These are phyloP conservation scores for Vidua chalybeata DNA, from an alignment of 2,113 vertebrate genomes.

Conservation along the genomic window DNA sequence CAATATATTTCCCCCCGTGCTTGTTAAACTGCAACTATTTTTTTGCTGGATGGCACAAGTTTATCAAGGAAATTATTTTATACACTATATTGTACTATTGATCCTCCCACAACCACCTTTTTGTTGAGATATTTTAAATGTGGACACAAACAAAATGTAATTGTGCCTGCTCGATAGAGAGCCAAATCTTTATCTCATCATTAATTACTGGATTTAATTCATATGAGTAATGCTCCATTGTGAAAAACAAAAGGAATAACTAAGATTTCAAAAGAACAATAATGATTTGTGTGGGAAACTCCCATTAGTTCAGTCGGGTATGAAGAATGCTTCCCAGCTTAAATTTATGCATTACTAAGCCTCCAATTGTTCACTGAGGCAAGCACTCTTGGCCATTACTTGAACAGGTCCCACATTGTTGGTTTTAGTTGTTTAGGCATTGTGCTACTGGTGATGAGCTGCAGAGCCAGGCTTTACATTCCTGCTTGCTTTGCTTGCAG, in stretches of 20 bases:
- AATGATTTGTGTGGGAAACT: conserved; percentile 51
- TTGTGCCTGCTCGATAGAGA: background rate
- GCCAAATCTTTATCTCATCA: conserved; percentile 8
- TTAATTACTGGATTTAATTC: conserved; percentile 55
- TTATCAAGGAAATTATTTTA: background rate
- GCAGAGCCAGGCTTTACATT: background rate
- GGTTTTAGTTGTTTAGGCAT: background rate
- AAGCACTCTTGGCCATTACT: conserved; percentile 8
- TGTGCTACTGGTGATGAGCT: background rate
- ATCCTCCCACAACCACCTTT: background rate
- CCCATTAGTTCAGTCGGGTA: conserved; percentile 37
- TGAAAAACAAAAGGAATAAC: conserved; percentile 63
- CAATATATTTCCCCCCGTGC: background rate
- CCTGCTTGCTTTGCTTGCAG: background rate
- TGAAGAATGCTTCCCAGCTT: background rate
- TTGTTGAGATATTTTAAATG: background rate
- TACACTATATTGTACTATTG: background rate
- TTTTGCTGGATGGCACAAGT: background rate
- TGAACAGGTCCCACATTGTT: background rate
- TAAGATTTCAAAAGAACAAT: conserved; percentile 62
- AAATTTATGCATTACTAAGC: conserved; percentile 38
- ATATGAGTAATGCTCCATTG: conserved; percentile 53
- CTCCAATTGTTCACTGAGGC: conserved; percentile 47
- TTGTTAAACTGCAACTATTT: background rate
- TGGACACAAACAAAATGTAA: background rate